phyloP scores from a whole-genome alignment of 2,113 vertebrate species.

The Ptilonorhynchus violaceus region DNA sequence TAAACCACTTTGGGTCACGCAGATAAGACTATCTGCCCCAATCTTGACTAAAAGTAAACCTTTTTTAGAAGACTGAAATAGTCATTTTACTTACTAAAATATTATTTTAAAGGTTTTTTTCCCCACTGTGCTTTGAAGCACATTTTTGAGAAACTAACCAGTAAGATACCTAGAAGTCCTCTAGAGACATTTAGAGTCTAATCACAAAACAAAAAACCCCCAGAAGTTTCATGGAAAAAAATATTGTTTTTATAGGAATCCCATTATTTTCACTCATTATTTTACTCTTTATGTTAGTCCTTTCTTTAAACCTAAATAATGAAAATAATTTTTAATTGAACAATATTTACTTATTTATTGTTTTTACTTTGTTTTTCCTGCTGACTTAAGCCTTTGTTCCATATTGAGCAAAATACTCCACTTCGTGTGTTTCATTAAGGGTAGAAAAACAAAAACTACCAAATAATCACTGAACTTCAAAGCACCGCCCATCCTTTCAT shows the following conservation, averaged over 20 bases:
- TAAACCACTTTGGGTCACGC: not conserved
- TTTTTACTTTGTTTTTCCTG: not conserved
- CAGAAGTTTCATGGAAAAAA: not conserved
- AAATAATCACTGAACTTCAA: not conserved
- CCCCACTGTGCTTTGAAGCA: not conserved
- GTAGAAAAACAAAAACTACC: not conserved
- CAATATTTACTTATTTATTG: not conserved
- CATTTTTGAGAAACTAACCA: not conserved
- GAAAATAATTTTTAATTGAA: not conserved
- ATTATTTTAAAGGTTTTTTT: not conserved
- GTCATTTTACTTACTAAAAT: conserved; percentile 5
- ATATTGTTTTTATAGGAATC: not conserved
- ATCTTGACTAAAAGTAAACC: not conserved
- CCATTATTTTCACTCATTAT: not conserved
- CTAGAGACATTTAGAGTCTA: not conserved
- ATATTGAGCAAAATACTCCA: not conserved
- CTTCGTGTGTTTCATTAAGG: not conserved
- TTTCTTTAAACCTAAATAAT: not conserved
- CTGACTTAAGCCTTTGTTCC: not conserved
- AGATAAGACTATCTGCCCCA: conserved; percentile 6
- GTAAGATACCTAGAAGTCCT: not conserved
- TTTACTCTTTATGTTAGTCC: not conserved
- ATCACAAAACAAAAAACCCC: not conserved
- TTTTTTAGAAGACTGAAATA: not conserved
- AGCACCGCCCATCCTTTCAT: not conserved